A percentile compares a stretch with the other conserved stretches of the same genome.
phyloP scores from a whole-genome alignment of 2,888 invertebrate species.

The Metacarcinus magister region DNA sequence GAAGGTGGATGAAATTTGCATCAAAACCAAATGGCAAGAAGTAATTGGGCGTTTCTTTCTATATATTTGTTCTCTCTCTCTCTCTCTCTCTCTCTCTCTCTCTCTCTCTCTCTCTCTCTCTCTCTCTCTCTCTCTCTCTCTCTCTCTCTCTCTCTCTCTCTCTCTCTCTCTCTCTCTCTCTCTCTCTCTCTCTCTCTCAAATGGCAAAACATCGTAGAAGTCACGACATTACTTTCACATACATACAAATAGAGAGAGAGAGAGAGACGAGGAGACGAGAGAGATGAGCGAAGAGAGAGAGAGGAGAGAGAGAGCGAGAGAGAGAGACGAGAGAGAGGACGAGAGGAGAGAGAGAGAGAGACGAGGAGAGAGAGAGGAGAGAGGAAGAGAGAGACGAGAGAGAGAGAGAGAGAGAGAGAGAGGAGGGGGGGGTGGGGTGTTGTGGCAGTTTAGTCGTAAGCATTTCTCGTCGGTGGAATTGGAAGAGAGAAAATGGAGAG shows the following conservation, averaged over 20 bases:
- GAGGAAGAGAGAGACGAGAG: constrained; percentile 8
- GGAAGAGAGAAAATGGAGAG: constrained; percentile 49
- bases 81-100: no score
- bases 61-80: no score
- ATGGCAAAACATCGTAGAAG: not conserved
- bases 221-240: not conserved
- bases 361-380: not conserved
- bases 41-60: not conserved
- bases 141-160: constrained; percentile 40
- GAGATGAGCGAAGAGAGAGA: not conserved
- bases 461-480: constrained; percentile 41
- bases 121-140: not conserved
- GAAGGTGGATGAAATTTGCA: not conserved
- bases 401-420: constrained; percentile 1
- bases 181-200: constrained; percentile 38
- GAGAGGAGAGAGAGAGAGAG: constrained; percentile 49
- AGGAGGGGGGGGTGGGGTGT: not conserved
- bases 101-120: not conserved
- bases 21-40: not conserved
- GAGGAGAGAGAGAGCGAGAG: no score
- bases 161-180: constrained; percentile 38
- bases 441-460: constrained; percentile 9
- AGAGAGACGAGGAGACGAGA: constrained; percentile 17
- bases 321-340: no score
- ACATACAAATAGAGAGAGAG: no score